Conservation (phyloP, 2,113 vertebrate genomes). For the Pan paniscus region DNA sequence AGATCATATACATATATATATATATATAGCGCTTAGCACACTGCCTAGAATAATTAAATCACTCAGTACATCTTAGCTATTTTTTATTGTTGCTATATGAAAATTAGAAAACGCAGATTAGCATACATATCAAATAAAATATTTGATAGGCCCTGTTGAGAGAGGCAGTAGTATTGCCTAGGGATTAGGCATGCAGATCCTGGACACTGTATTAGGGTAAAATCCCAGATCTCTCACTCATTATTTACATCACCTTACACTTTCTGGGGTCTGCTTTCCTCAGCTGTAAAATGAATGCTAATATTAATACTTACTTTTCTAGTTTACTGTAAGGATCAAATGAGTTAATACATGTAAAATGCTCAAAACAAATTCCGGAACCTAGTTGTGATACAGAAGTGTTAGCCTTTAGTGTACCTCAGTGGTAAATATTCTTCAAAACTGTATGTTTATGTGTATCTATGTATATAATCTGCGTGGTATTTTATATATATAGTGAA, state of each 20-base stretch:
- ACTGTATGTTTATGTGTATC: neutral
- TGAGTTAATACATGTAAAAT: neutral
- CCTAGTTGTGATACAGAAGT: neutral
- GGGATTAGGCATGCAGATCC: neutral
- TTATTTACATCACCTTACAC: neutral
- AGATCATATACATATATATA: neutral
- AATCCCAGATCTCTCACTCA: neutral
- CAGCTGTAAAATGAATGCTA: neutral
- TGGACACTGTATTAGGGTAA: too few relatives aligned
- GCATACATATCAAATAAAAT: neutral
- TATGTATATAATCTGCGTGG: neutral
- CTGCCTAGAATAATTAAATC: neutral
- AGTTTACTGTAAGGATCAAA: neutral
- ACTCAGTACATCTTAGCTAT: neutral
- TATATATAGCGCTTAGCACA: neutral
- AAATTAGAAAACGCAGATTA: conserved; percentile 19
- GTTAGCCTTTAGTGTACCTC: neutral
- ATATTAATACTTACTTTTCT: neutral
- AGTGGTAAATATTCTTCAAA: neutral
- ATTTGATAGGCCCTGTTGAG: neutral
- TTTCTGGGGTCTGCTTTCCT: neutral
- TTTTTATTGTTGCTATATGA: neutral
- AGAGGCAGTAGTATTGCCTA: neutral
- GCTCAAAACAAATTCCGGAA: neutral
- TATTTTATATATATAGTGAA: neutral